Base-by-base conservation (phyloP, 2,888 invertebrate species). In the Hyles lineata region DNA sequence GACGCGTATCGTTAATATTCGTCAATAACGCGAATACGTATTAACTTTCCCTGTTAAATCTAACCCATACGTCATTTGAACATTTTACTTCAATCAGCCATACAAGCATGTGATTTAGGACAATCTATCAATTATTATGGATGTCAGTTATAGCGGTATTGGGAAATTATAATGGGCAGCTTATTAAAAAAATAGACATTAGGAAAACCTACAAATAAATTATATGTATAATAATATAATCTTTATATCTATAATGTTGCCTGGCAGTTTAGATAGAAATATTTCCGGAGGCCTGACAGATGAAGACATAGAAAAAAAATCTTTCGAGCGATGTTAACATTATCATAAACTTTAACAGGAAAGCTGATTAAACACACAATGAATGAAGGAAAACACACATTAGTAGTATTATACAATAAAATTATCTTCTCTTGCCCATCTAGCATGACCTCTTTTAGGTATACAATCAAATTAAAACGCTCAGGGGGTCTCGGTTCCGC, bases 401-500 rank as follows among this genome's bases (percentile, higher is more conserved):
- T 7, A 55, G 55, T 55, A 55, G n/a, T n/a, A 55, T 7, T 55
- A 55, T 8, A 55, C 55, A 55, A n/a, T n/a, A n/a, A 55, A 55
- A 55, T 55, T 55, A n/a, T 19, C 55, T 55, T 15, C 43, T 11
- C 43, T 43, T 43, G 43, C 43, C 11, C n/a, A n/a, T 55, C 55
- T 55, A n/a, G 7, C n/a, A 55, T 67, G 67, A 23, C 67, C 67
- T 67, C 23, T 43, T 67, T 67, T 43, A 23, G 43, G 23, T 50
- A 67, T 21, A 50, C 50, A 67, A 50, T 67, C 61, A 43, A 75
- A 73, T 74, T 75, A 76, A 72, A 72, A 76, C 55, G 55, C 55
- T 55, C n/a, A 55, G 55, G 17, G n/a, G 73, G 70, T 73, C 72
- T 73, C 61, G 79, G 23, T 80, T 83, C 80, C 80, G 79, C 77